Base-by-base conservation (phyloP, 1,140 invertebrate genomes). In the Drosophila albomicans region DNA sequence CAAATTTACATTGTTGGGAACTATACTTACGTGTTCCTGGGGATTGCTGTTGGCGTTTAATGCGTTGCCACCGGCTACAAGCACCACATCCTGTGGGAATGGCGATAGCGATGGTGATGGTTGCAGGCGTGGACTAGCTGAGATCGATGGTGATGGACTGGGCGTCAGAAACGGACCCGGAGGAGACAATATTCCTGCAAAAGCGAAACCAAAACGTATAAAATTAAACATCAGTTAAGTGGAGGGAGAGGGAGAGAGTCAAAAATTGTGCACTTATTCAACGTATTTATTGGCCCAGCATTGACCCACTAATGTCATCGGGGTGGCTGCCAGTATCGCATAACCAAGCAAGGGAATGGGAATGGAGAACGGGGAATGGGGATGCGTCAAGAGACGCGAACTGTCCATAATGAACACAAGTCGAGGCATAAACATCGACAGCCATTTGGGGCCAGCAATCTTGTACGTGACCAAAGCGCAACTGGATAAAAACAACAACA, bases 91-190 rank as follows among this genome's bases (percentile, higher is more conserved):
- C 77, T 92, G 92, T 72, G 88, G 88, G 81, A 93, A 93, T 79
- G 92, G 92, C 74, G 92, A 93, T 38, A 91, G 76, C 70, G 92
- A 93, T 62, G 92, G 92, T 79, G 92, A 93, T 78, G 92, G 92
- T 80, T 92, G 92, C 68, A 93, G 82, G 78, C 92, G 87, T 75
- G 92, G 92, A 90, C 92, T 93, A 88, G 92, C 92, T 88, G 92
- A 92, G 74, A 93, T 92, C 80, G 92, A 93, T 91, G 92, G 92
- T 82, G 92, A 93, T 84, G 92, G 92, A 82, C 92, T 93, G 85
- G 92, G 92, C 85, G 92, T 93, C 81, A 93, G 82, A 92, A 93
- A 93, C 87, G 92, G 92, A 92, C 92, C 92, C 91, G 92, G 90
- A 92, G 92, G 92, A 91, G 92, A 93, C 80, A 93, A 89, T 92